Conservation (phyloP, 2,888 invertebrate genomes). For the Acrobasis repandana region DNA sequence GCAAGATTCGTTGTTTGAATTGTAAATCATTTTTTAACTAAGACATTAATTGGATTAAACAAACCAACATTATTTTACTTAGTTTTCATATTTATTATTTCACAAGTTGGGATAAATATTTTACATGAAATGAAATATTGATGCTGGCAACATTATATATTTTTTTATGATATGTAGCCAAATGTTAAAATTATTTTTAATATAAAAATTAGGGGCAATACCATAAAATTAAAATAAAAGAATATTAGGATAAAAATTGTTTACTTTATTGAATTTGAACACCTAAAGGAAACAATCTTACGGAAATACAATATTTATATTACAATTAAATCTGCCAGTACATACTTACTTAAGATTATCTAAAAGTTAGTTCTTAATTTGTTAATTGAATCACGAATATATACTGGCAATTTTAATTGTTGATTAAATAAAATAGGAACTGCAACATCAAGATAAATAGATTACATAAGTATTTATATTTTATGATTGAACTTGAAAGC, state of each 20-base stretch:
- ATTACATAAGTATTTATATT: not conserved
- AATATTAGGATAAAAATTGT: constrained; percentile 25
- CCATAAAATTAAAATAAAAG: not conserved
- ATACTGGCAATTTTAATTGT: not conserved
- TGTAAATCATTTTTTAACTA: too few relatives aligned
- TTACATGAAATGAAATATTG: too few relatives aligned
- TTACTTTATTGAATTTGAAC: constrained; percentile 10
- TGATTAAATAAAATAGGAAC: constrained; percentile 1
- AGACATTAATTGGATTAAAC: not conserved
- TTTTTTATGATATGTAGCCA: too few relatives aligned
- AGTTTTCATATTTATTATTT: too few relatives aligned
- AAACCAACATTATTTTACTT: too few relatives aligned
- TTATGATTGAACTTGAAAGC: too few relatives aligned
- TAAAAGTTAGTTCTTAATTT: not conserved
- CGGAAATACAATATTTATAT: not conserved
- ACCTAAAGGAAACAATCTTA: not conserved
- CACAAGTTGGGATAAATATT: too few relatives aligned
- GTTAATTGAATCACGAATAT: not conserved
- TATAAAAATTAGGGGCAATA: too few relatives aligned
- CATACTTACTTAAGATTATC: not conserved
- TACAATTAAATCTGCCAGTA: not conserved
- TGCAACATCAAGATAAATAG: not conserved
- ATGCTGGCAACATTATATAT: constrained; percentile 16
- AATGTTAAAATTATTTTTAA: too few relatives aligned
- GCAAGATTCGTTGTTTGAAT: too few relatives aligned